phyloP scores from a whole-genome alignment of 2,113 vertebrate genomes.

The Gambusia affinis region DNA sequence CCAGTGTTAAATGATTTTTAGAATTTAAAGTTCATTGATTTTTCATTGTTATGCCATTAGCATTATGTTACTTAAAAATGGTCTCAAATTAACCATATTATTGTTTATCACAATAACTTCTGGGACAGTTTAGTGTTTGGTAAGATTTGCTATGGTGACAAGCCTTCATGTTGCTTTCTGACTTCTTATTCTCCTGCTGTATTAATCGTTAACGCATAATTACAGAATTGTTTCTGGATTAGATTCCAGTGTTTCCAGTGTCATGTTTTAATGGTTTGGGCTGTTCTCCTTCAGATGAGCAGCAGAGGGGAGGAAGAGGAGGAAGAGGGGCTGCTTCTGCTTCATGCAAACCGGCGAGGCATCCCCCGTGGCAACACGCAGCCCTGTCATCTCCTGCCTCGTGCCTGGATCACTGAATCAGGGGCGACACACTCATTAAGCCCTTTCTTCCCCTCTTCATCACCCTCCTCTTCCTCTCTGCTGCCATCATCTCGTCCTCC shows the following conservation, averaged over 20 bases:
- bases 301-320: neutral
- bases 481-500: slow-evolving; percentile 27
- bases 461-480: neutral
- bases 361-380: slow-evolving; percentile 36
- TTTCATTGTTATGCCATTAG: too few species aligned
- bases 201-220: neutral
- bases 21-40: too few species aligned
- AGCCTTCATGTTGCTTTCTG: too few species aligned
- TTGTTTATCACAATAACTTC: too few species aligned
- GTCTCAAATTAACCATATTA: too few species aligned
- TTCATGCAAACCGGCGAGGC: slow-evolving; percentile 25
- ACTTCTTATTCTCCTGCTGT: too few species aligned
- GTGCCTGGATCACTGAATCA: slow-evolving; percentile 34
- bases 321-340: slow-evolving; percentile 13
- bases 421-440: slow-evolving; percentile 55
- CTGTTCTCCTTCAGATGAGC: slow-evolving; percentile 4
- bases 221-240: neutral
- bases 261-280: neutral
- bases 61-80: too few species aligned
- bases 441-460: slow-evolving; percentile 3
- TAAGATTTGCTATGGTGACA: too few species aligned
- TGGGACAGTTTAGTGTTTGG: too few species aligned
- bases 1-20: too few species aligned
- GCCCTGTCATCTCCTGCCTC: slow-evolving; percentile 51
- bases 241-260: neutral